Conservation (phyloP, 2,797 vertebrate species). For the Galago senegalensis region DNA sequence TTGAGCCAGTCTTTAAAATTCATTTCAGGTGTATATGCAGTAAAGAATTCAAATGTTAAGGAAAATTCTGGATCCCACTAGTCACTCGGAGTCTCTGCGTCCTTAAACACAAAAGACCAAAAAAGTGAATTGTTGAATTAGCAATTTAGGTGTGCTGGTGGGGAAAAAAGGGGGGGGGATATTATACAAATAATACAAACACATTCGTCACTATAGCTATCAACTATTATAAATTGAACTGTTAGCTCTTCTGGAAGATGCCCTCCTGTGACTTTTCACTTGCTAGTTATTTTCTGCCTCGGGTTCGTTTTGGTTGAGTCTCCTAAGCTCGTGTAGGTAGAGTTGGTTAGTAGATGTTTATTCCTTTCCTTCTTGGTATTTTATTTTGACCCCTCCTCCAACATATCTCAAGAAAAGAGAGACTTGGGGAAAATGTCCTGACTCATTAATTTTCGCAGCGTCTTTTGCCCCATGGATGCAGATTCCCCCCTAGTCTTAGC, state of each 20-base stretch:
- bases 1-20: not conserved
- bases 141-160: not conserved
- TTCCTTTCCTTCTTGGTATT: not conserved
- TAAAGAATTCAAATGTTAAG: not conserved
- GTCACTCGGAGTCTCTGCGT: not conserved
- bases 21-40: not conserved
- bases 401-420: not conserved
- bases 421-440: not conserved
- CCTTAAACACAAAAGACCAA: not conserved
- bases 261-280: not conserved
- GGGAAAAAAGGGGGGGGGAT: not conserved
- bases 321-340: not conserved
- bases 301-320: not conserved
- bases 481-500: accelerated
- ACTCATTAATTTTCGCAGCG: not conserved
- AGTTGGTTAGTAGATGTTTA: not conserved
- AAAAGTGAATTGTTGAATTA: not conserved
- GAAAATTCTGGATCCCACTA: not conserved
- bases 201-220: slow-evolving; percentile 10
- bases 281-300: not conserved
- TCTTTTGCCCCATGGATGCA: not conserved
- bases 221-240: slow-evolving; percentile 50
- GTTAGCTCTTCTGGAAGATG: slow-evolving; percentile 58
- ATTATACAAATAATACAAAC: not conserved
- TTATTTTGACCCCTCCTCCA: not conserved